These are phyloP conservation scores for Apis dorsata DNA, from an alignment of 1,140 invertebrate genomes.

Conservation along the genomic window DNA sequence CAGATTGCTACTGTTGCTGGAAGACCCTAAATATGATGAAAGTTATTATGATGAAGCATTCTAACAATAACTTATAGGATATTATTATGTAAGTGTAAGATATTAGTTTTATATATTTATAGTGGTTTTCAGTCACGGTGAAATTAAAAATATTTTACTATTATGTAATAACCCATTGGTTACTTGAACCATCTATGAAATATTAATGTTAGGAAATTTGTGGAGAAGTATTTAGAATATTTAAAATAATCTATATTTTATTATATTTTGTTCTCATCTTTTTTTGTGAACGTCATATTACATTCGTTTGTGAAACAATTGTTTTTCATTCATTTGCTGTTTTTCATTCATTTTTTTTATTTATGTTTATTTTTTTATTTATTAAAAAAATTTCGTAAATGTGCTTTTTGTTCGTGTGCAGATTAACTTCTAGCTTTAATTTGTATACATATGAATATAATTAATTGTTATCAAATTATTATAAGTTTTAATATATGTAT, in stretches of 20 bases:
- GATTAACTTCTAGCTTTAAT: conserved; percentile 33
- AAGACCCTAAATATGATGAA: conserved; percentile 45
- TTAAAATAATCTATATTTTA: not conserved
- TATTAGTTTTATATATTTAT: conserved; percentile 42
- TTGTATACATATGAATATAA: conserved; percentile 4
- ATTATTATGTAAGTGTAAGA: conserved; percentile 37
- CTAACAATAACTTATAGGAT: conserved; percentile 25
- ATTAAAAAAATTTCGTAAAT: not conserved
- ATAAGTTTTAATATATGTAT: conserved; percentile 4
- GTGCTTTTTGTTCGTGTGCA: conserved; percentile 29
- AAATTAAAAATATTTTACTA: conserved; percentile 52
- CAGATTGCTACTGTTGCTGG: not conserved
- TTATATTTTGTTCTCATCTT: not conserved
- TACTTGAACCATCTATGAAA: conserved; percentile 66
- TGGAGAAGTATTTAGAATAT: not conserved
- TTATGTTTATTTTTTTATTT: not conserved
- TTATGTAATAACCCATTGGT: conserved; percentile 61
- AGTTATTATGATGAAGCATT: conserved; percentile 46
- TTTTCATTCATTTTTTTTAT: not conserved
- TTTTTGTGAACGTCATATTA: conserved; percentile 13
- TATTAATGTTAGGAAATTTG: conserved; percentile 12
- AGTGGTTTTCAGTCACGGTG: conserved; percentile 77
- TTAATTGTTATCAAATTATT: conserved; percentile 14
- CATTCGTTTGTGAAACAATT: conserved; percentile 15
- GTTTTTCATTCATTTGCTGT: not conserved